phyloP scores from a whole-genome alignment of 2,888 invertebrate species.

The Adelognathus sp. region DNA sequence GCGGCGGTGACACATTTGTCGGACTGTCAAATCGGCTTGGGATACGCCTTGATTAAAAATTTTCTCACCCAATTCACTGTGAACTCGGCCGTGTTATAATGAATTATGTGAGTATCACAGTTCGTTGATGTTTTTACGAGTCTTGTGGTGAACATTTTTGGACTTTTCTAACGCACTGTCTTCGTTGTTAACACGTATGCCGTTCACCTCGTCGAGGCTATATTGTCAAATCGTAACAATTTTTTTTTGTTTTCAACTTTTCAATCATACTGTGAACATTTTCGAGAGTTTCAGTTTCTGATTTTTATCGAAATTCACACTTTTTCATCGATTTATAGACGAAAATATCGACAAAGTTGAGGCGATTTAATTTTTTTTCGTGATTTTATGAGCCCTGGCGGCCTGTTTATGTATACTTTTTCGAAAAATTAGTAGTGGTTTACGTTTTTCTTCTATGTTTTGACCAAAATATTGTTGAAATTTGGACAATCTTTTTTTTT shows the following conservation, averaged over 20 bases:
- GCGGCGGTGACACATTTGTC: slow-evolving; percentile 71
- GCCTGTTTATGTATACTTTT: no score
- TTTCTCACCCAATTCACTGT: slow-evolving; percentile 41
- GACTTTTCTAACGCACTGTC: slow-evolving; percentile 47
- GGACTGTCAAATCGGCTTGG: slow-evolving; percentile 67
- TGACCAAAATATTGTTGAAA: not conserved
- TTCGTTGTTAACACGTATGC: slow-evolving; percentile 63
- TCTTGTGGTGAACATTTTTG: not conserved
- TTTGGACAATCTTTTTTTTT: no score
- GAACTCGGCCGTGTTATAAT: slow-evolving; percentile 51
- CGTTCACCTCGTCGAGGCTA: slow-evolving; percentile 42
- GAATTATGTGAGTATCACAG: slow-evolving; percentile 57
- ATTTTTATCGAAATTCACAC: no score
- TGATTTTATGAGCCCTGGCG: no score
- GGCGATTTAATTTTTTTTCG: no score
- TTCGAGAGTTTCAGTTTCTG: no score
- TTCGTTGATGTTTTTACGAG: slow-evolving; percentile 1
- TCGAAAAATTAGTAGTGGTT: no score
- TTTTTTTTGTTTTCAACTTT: not conserved
- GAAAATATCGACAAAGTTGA: no score
- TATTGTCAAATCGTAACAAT: slow-evolving; percentile 47
- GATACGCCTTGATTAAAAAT: slow-evolving; percentile 63
- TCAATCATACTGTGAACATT: no score
- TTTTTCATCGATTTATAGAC: no score
- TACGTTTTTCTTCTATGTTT: no score